Conservation (phyloP, 2,888 invertebrate species). For the Dicranocentrus wangi region DNA sequence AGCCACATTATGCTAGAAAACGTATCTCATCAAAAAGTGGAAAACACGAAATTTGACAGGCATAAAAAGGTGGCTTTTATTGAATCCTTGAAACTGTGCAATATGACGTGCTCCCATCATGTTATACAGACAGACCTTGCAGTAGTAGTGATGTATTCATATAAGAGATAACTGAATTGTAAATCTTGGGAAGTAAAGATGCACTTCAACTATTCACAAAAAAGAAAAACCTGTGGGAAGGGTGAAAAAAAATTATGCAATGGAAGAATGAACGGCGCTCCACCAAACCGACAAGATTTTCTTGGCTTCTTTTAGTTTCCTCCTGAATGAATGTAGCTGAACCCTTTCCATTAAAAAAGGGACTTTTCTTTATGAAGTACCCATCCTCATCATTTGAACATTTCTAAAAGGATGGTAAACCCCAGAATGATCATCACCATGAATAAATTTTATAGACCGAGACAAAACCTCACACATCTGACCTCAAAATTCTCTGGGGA, state of each 20-base stretch:
- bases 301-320: constrained; percentile 52
- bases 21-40: constrained; percentile 47
- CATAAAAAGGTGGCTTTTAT: constrained; percentile 29
- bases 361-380: no score
- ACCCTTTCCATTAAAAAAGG: constrained; percentile 9
- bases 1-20: constrained; percentile 29
- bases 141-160: no score
- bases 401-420: constrained; percentile 4
- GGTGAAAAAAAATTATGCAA: constrained; percentile 44
- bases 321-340: not conserved
- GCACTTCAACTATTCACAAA: no score
- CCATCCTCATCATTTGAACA: not conserved
- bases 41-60: constrained; percentile 57
- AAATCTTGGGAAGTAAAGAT: no score
- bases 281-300: constrained; percentile 37
- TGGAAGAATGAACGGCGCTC: constrained; percentile 21
- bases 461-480: constrained; percentile 18
- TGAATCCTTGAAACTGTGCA: constrained; percentile 53
- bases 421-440: constrained; percentile 7
- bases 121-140: no score
- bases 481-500: constrained; percentile 37
- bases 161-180: no score
- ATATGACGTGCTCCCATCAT: no score
- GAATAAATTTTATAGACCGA: not conserved
- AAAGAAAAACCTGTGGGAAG: constrained; percentile 16